Conservation (phyloP, 2,888 invertebrate species). For the Himalopsyche anomala region DNA sequence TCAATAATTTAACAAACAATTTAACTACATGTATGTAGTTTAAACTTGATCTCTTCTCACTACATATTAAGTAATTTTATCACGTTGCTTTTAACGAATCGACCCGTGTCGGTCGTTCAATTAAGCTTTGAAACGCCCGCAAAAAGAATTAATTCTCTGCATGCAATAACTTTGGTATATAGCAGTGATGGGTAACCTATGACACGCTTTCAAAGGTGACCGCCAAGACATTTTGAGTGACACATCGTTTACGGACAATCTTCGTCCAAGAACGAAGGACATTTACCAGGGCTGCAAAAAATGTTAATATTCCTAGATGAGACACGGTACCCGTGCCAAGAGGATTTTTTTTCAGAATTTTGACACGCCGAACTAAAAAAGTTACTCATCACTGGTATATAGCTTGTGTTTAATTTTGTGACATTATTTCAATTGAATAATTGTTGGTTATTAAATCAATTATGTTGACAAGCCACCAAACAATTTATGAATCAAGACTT, state of each 20-base stretch:
- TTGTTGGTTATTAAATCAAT: slow-evolving; percentile 1
- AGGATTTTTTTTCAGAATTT: too few species aligned
- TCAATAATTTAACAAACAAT: too few species aligned
- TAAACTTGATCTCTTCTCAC: neutral
- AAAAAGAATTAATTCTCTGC: neutral
- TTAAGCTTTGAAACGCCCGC: neutral
- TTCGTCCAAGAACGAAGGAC: too few species aligned
- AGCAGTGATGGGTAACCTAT: neutral
- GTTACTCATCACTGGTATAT: neutral
- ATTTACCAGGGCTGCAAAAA: too few species aligned
- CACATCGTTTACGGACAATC: too few species aligned
- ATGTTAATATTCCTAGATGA: too few species aligned
- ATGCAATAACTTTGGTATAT: neutral
- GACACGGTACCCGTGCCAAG: too few species aligned
- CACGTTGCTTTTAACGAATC: neutral
- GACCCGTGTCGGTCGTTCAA: neutral
- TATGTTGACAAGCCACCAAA: neutral
- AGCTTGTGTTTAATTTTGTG: neutral
- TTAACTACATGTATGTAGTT: neutral
- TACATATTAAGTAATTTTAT: neutral
- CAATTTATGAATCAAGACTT: slow-evolving; percentile 16
- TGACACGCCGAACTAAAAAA: too few species aligned
- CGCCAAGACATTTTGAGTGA: too few species aligned
- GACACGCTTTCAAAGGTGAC: too few species aligned
- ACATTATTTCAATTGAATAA: slow-evolving; percentile 36